Base-by-base conservation (phyloP, 2,113 vertebrate species). In the Scortum barcoo region DNA sequence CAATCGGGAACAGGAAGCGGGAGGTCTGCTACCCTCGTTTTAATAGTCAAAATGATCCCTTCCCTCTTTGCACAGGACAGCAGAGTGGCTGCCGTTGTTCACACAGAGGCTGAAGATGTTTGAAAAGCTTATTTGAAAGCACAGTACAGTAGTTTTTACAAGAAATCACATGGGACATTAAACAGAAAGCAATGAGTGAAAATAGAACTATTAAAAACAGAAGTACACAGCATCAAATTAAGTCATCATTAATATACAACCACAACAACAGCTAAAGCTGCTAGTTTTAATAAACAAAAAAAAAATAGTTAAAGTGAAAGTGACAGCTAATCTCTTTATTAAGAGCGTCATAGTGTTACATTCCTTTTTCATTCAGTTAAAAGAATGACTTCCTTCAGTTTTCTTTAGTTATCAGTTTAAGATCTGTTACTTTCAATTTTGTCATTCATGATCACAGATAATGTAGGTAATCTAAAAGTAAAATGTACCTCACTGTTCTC, bases 141-240 rank as follows among this genome's bases (percentile, higher is more conserved):
- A 53, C 53, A 51, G 56, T 13, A 57, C 16, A 57, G 12, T 20
- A 5, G 60, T 13, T 30, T 75, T 82, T 72, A 75, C 70, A 36
- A 26, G 74, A 66, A 84, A 65, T 33, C 38, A 46, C 46, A 30
- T 60, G 57, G 28, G 10, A 36, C 2, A 5, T 19, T 1, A 13
- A 24, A 14, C 48, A n/a, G 58, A 60, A 71, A 71, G 19, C 44
- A 20, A 7, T 17, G 19, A 46, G 36, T 51, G 22, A 69, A 78
- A 53, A 51, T 24, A 13, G 20, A 33, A 24, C 22, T 7, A 11
- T 2, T 62, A 13, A 7, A 51, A 62, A 24, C 28, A 50, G 8
- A 50, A 51, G 20, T 36, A 16, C 14, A 10, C n/a, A 42, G 51
- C 60, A 63, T 48, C 19, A 12, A 16, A 54, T 40, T 0, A 9